Percentiles rank a stretch among this genome's conserved stretches.
These are phyloP conservation scores for Saturnia pavonia DNA, from an alignment of 2,888 invertebrate species.

Conservation along the genomic window DNA sequence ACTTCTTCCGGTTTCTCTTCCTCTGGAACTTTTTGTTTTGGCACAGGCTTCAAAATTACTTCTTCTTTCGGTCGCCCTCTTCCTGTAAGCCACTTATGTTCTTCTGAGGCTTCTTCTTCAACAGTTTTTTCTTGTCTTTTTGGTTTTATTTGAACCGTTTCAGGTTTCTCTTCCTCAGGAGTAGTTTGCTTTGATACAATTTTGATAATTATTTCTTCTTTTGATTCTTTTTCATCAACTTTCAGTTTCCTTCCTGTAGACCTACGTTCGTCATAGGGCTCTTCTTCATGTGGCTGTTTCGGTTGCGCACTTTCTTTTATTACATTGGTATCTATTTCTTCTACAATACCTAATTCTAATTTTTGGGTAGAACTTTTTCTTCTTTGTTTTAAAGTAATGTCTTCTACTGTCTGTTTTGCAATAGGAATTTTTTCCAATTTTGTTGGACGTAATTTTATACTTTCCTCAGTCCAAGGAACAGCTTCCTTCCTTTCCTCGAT, in stretches of 20 bases:
- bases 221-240: slow-evolving; percentile 42
- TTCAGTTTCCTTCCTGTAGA: slow-evolving; percentile 37
- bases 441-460: slow-evolving; percentile 82
- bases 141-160: slow-evolving; percentile 42
- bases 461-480: slow-evolving; percentile 84
- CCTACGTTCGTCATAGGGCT: slow-evolving; percentile 42
- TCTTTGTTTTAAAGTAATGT: slow-evolving; percentile 61
- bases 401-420: slow-evolving; percentile 78
- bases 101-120: slow-evolving; percentile 16
- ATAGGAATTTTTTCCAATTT: slow-evolving; percentile 80
- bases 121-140: slow-evolving; percentile 27
- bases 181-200: slow-evolving; percentile 37
- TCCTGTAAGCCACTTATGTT: slow-evolving; percentile 30
- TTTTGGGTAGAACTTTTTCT: slow-evolving; percentile 61
- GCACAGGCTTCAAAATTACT: slow-evolving; percentile 53
- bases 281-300: slow-evolving; percentile 68
- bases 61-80: slow-evolving; percentile 56
- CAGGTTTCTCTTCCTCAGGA: slow-evolving; percentile 29
- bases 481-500: slow-evolving; percentile 56
- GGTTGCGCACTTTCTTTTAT: neutral
- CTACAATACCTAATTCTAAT: neutral
- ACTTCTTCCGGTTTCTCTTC: slow-evolving; percentile 51
- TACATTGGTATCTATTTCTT: slow-evolving; percentile 14
- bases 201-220: slow-evolving; percentile 44
- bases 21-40: slow-evolving; percentile 41